Conservation (phyloP, 2,113 vertebrate genomes). For the Apteryx mantelli region DNA sequence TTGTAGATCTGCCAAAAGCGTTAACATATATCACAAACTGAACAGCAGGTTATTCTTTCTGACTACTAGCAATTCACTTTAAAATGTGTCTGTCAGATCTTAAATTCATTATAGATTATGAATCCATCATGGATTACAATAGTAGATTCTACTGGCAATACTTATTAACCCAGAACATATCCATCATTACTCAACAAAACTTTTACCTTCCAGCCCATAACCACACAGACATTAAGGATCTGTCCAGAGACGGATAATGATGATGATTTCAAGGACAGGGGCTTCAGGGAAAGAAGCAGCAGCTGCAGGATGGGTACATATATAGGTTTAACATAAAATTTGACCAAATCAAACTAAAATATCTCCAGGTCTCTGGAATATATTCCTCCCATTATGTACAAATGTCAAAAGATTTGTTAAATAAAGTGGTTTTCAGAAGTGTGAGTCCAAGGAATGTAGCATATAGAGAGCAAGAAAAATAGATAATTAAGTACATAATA, state of each 20-base stretch:
- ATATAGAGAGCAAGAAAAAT: not conserved
- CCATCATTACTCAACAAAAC: not conserved
- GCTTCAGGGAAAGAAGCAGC: not conserved
- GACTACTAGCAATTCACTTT: not conserved
- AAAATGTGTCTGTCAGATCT: not conserved
- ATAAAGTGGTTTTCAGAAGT: not conserved
- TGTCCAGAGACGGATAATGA: not conserved
- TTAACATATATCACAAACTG: not conserved
- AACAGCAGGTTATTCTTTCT: not conserved
- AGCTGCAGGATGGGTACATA: not conserved
- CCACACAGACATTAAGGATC: not conserved
- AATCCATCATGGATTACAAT: not conserved
- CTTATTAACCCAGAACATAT: not conserved
- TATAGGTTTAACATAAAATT: not conserved
- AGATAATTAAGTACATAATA: not conserved
- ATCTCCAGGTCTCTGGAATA: not conserved
- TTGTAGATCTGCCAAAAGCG: not conserved
- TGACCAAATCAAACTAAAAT: not conserved
- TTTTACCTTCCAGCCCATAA: not conserved
- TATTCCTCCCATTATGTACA: not conserved
- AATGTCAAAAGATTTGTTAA: not conserved
- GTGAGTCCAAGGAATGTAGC: not conserved
- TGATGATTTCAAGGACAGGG: not conserved
- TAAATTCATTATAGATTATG: not conserved
- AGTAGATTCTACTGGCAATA: not conserved